phyloP scores from a whole-genome alignment of 2,113 vertebrate species.

The Cariama cristata region DNA sequence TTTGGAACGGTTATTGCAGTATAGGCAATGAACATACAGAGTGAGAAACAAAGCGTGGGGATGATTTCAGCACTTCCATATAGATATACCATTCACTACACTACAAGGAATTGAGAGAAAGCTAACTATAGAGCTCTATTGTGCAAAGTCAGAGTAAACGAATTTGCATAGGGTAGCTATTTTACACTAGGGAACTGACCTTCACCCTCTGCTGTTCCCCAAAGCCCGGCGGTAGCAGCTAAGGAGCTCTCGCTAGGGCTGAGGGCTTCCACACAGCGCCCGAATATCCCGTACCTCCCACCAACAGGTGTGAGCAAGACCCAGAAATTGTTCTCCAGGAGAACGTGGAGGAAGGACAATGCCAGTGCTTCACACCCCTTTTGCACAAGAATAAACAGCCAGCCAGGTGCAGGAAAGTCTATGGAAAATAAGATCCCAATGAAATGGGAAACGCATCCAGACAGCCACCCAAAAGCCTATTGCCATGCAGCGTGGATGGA shows the following conservation, averaged over 20 bases:
- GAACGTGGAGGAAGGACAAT: neutral
- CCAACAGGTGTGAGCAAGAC: neutral
- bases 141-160: neutral
- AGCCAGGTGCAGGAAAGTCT: neutral
- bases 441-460: neutral
- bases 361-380: neutral
- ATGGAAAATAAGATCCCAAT: accelerated
- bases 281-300: accelerated
- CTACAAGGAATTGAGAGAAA: neutral
- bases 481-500: accelerated
- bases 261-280: neutral
- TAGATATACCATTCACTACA: neutral
- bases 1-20: neutral
- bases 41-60: accelerated
- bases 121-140: neutral
- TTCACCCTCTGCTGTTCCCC: neutral
- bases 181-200: neutral
- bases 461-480: neutral
- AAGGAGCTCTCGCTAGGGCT: neutral
- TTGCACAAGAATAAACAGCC: neutral
- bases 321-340: neutral
- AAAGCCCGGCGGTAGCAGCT: neutral
- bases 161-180: neutral
- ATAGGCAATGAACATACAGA: neutral
- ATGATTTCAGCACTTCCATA: neutral